Percentiles rank a stretch among this genome's conserved stretches.
Conservation (phyloP, 2,888 invertebrate species). For the Pristionchus japonicus region DNA sequence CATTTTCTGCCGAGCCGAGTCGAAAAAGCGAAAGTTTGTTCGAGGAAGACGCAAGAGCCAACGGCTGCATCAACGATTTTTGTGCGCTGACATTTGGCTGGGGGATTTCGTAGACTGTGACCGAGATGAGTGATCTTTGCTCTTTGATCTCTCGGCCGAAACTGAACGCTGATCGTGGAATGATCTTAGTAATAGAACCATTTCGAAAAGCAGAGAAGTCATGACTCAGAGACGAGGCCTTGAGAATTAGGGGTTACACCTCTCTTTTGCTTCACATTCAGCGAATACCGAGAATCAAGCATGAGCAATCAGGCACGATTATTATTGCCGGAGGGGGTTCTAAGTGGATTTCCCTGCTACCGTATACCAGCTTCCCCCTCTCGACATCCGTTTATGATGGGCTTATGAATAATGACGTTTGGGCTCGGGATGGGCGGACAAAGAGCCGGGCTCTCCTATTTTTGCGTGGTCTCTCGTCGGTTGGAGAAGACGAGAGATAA, state of each 20-base stretch:
- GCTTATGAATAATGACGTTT: background rate
- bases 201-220: background rate
- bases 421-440: background rate
- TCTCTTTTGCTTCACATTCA: background rate
- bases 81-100: background rate
- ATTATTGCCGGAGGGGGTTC: background rate
- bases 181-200: background rate
- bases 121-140: background rate
- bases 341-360: slow-evolving; percentile 17
- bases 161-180: too few relatives aligned
- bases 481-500: background rate
- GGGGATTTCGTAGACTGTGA: background rate
- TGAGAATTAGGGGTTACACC: background rate
- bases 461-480: background rate
- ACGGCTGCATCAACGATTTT: slow-evolving; percentile 28
- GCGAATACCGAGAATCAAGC: slow-evolving; percentile 13
- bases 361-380: background rate
- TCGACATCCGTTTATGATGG: background rate
- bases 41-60: background rate
- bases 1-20: background rate
- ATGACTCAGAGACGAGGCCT: background rate
- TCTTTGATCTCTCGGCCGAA: background rate
- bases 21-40: slow-evolving; percentile 35
- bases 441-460: background rate
- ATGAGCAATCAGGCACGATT: background rate